These are phyloP conservation scores for Manis pentadactyla DNA, from an alignment of 2,797 vertebrate genomes.

Conservation along the genomic window DNA sequence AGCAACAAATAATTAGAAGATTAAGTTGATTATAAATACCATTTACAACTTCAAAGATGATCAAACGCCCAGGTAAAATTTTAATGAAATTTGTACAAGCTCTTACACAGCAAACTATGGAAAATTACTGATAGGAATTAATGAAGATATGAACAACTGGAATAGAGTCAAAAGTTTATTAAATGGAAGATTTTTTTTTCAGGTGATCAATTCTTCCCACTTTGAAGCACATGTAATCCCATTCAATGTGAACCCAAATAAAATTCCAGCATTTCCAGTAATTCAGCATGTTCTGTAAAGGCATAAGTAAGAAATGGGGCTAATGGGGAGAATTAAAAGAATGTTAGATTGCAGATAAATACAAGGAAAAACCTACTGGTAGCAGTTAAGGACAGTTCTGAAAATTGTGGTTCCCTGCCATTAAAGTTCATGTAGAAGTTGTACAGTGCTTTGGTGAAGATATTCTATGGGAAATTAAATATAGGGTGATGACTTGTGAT, in stretches of 20 bases:
- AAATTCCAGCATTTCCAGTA: background rate
- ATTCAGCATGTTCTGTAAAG: conserved; percentile 26
- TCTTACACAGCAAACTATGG: background rate
- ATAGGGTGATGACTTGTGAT: background rate
- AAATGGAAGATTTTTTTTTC: background rate
- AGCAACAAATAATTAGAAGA: background rate
- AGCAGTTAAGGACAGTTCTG: background rate
- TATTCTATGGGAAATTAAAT: conserved; percentile 38
- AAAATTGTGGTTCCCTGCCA: background rate
- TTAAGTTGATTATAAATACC: background rate
- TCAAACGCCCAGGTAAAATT: background rate
- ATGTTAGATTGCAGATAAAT: background rate
- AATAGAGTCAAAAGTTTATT: background rate
- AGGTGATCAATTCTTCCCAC: background rate
- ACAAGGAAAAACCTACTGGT: background rate
- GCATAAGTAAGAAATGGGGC: background rate
- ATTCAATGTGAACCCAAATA: background rate
- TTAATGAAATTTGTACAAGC: conserved; percentile 30
- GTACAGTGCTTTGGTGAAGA: background rate
- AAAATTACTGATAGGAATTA: conserved; percentile 9
- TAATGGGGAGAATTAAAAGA: background rate
- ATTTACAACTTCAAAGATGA: background rate
- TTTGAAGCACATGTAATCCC: background rate
- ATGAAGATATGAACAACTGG: background rate
- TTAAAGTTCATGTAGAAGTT: background rate